Evolutionary conservation across 2,113 vertebrate genomes (phyloP), one percentile per base, ranked within the genome.

Genomic region (Zapus hudsonius): DNA sequence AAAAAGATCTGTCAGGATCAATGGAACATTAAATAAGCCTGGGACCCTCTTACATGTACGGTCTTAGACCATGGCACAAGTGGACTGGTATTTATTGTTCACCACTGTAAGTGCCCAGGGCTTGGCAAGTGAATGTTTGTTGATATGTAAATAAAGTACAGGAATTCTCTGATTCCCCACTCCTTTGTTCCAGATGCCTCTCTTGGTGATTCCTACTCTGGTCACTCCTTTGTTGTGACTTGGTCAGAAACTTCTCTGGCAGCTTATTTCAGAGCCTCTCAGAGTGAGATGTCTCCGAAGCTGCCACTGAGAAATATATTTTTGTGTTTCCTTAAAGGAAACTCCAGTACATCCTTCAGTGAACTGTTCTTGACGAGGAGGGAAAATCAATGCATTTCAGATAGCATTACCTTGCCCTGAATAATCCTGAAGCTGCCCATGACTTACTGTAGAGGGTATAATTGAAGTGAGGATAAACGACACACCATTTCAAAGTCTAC

Each of bases 381-480:
- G 92, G 92, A 0, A 74, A 97, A 96, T 96, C 95, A 84, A 94
- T 96, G 96, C 84, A n/a, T 83, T 93, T 96, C 94, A 95, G 93
- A 94, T 91, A 96, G 84, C 82, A 95, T 94, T 96, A 89, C 66
- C 42, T 94, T 72, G 85, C 84, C 92, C 84, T 83, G 92, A 96
- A 96, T 96, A 96, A 94, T 95, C 95, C 96, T 84, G 84, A 83
- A 91, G 95, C 91, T 66, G 66, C 81, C 93, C 91, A 59, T 94
- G 95, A 97, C 95, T 95, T 95, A 95, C 95, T 90, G 81, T 73
- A 95, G 91, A 91, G 89, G 55, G 85, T 92, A 90, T 96, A 96
- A 96, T 96, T 97, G 95, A 96, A 96, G 94, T 88, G 67, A 95
- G 94, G 87, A 95, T 97, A 96, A 96, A 96, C 95, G 89, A 95